These are phyloP conservation scores for Eudyptes chrysolophus DNA, from an alignment of 2,113 vertebrate species.

Conservation along the genomic window DNA sequence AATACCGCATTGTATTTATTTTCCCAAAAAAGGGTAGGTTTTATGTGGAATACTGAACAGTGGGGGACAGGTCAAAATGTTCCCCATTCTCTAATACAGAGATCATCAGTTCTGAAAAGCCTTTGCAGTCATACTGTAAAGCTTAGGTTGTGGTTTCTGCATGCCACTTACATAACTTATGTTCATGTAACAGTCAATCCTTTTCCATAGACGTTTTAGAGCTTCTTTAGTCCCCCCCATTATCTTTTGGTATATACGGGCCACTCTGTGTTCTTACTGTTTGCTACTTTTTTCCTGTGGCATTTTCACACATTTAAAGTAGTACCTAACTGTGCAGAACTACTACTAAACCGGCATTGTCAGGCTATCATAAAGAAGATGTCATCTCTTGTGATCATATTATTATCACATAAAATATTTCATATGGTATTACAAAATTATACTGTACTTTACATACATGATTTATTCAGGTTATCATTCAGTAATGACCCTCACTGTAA, in stretches of 20 bases:
- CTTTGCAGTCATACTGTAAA: neutral
- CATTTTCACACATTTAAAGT: neutral
- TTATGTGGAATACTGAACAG: neutral
- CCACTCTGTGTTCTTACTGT: neutral
- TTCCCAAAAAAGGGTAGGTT: neutral
- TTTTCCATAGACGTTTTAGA: neutral
- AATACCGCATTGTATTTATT: neutral
- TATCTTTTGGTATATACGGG: neutral
- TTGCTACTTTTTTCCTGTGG: neutral
- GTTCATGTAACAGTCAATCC: neutral
- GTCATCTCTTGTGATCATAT: neutral
- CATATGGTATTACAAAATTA: neutral
- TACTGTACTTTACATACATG: neutral
- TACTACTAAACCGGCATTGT: neutral
- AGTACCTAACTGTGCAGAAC: neutral
- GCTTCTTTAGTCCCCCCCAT: neutral
- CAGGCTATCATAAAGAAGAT: neutral
- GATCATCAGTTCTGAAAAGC: neutral
- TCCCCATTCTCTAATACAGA: neutral
- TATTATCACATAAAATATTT: neutral
- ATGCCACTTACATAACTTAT: neutral
- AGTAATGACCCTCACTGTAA: neutral
- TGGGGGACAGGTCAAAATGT: neutral
- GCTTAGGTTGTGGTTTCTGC: neutral
- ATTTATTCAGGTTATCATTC: neutral